Percentiles rank a stretch among this genome's conserved stretches.
Conservation (phyloP, 2,113 vertebrate species). For the Brachirus orientalis region DNA sequence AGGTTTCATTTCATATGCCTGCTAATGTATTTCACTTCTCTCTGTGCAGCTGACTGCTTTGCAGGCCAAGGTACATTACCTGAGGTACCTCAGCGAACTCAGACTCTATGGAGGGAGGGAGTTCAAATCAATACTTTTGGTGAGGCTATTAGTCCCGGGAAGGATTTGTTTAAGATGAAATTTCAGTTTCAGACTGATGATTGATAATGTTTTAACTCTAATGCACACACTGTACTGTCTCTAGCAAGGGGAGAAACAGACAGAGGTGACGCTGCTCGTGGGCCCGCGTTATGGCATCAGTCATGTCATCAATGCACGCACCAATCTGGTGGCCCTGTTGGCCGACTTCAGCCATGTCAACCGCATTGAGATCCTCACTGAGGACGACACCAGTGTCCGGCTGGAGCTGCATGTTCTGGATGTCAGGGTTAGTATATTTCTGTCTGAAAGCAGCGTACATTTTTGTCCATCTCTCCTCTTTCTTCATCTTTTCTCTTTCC, state of each 20-base stretch:
- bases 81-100: constrained; percentile 97
- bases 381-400: constrained; percentile 90
- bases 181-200: background rate
- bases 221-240: background rate
- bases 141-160: constrained; percentile 69
- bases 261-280: constrained; percentile 91
- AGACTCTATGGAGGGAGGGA: constrained; percentile 93
- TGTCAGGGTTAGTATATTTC: constrained; percentile 84
- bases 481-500: background rate
- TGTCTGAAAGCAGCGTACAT: background rate
- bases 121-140: constrained; percentile 93
- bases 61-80: constrained; percentile 98
- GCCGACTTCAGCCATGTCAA: constrained; percentile 98
- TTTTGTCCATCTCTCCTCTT: background rate
- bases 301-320: constrained; percentile 95
- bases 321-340: constrained; percentile 94
- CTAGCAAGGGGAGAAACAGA: constrained; percentile 95
- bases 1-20: constrained; percentile 26
- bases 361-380: constrained; percentile 96
- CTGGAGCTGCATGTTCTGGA: constrained; percentile 96
- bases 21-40: constrained; percentile 28
- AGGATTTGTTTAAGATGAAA: background rate
- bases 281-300: constrained; percentile 96
- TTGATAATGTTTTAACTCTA: background rate
- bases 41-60: constrained; percentile 89